Base-by-base conservation (phyloP, 2,797 vertebrate genomes). In the Melanotaenia nigrans region DNA sequence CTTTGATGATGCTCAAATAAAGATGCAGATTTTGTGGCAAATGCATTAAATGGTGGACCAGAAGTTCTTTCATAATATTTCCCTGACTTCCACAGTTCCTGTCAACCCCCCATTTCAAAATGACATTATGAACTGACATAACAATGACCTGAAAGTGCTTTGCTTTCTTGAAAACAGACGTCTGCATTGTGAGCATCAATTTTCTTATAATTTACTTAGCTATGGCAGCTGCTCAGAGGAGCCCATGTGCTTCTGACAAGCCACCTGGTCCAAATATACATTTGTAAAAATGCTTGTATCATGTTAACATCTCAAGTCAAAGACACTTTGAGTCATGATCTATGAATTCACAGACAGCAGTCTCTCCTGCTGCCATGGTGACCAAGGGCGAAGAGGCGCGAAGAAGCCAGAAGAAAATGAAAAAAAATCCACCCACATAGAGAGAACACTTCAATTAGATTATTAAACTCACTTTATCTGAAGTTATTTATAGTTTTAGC, bases 321-420 rank as follows among this genome's bases (percentile, higher is more conserved):
- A 55, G 1, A 32, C 28, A 7, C 54, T 18, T 16, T 8, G 16
- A 55, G 25, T 30, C 16, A 24, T 30, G 54, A 55, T 55, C 5
- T 30, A 55, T 55, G 54, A 32, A 49, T 47, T 8, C 18, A 47
- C 20, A 49, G 45, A 49, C 18, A 57, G 25, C 54, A 55, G 54
- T 30, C 13, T 16, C 1, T 32, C 2, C 22, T 71, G 71, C 60
- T 76, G 68, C 64, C 16, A 38, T 61, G 73, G 62, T 11, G 60
- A 73, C 9, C 61, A 72, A 70, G 38, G 71, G 63, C 32, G 42
- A 16, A 61, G 35, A 66, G 14, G 16, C 49, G 58, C 28, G 2
- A 10, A 38, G 64, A 16, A 13, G 9, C 49, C 13, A 54, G 33
- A n/a, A 3, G 33, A 13, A 30, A 51, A 11, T 9, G 5, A 65